Evolutionary conservation across 2,888 invertebrate genomes (phyloP).

Genomic region (Sepiola atlantica): DNA sequence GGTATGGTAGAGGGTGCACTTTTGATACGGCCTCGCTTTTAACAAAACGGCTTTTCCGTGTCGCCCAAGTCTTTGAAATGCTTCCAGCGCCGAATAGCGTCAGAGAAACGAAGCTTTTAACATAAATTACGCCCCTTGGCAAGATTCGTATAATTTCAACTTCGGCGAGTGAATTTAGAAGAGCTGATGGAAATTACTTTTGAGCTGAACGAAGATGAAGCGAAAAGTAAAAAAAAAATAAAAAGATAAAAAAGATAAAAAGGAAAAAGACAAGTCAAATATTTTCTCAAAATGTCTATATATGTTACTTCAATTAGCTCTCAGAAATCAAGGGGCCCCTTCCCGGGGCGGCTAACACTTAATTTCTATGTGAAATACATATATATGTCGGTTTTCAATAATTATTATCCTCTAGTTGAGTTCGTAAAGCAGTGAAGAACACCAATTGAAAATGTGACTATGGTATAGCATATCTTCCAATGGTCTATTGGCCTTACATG

Average conservation of each 20-base stretch:
- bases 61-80: conserved; percentile 11
- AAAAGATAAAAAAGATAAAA: neutral
- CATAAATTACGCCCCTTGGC: neutral
- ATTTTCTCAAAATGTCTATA: too few relatives aligned
- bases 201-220: neutral
- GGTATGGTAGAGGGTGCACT: neutral
- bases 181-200: neutral
- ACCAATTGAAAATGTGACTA: too few relatives aligned
- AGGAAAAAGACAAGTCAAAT: too few relatives aligned
- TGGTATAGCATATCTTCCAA: too few relatives aligned
- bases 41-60: neutral
- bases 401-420: too few relatives aligned
- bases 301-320: too few relatives aligned
- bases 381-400: too few relatives aligned
- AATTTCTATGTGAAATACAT: too few relatives aligned
- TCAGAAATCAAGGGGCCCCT: too few relatives aligned
- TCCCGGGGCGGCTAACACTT: too few relatives aligned
- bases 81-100: conserved; percentile 32
- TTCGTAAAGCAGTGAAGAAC: too few relatives aligned
- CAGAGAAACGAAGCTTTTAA: neutral
- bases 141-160: neutral
- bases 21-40: conserved; percentile 15
- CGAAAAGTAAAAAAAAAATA: neutral
- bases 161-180: neutral
- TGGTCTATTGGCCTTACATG: too few relatives aligned